phyloP scores from a whole-genome alignment of 2,797 vertebrate species.

The Etheostoma nigrum region DNA sequence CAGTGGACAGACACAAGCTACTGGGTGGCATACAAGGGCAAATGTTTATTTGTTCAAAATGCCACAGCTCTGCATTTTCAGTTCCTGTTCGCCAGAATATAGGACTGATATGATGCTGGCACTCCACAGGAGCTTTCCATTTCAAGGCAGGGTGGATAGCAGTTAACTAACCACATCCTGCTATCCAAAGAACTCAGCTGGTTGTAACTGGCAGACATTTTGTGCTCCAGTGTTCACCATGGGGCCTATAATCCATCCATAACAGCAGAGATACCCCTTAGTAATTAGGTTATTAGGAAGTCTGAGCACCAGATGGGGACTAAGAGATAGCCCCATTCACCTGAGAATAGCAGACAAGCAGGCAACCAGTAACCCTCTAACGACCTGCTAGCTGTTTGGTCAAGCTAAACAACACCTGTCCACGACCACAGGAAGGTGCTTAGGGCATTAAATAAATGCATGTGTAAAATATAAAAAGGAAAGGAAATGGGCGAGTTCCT shows the following conservation, averaged over 20 bases:
- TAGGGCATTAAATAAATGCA: constrained; percentile 29
- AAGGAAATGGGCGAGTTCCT: constrained; percentile 31
- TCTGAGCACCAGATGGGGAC: constrained; percentile 73
- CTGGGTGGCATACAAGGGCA: not conserved
- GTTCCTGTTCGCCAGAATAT: constrained; percentile 28
- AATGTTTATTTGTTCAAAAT: constrained; percentile 34
- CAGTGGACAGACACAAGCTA: constrained; percentile 30
- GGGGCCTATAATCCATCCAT: constrained; percentile 61
- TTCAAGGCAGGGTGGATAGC: constrained; percentile 50
- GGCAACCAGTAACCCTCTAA: constrained; percentile 42
- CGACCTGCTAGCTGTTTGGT: constrained; percentile 39
- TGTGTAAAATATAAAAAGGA: constrained; percentile 33
- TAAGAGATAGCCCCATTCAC: constrained; percentile 70
- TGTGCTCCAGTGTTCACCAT: constrained; percentile 64
- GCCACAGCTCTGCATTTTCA: constrained; percentile 33
- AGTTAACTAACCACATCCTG: constrained; percentile 77
- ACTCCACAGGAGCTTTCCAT: constrained; percentile 46
- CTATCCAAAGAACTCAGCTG: constrained; percentile 67
- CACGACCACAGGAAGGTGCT: constrained; percentile 20
- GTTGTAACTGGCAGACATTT: constrained; percentile 74
- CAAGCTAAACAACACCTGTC: constrained; percentile 60
- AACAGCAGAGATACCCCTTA: constrained; percentile 48
- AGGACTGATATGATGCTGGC: constrained; percentile 10
- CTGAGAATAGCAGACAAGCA: constrained; percentile 58
- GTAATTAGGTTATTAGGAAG: constrained; percentile 74